A percentile compares a stretch with the other conserved stretches of the same genome.
phyloP scores from a whole-genome alignment of 2,888 invertebrate species.

The Theodoxus fluviatilis region DNA sequence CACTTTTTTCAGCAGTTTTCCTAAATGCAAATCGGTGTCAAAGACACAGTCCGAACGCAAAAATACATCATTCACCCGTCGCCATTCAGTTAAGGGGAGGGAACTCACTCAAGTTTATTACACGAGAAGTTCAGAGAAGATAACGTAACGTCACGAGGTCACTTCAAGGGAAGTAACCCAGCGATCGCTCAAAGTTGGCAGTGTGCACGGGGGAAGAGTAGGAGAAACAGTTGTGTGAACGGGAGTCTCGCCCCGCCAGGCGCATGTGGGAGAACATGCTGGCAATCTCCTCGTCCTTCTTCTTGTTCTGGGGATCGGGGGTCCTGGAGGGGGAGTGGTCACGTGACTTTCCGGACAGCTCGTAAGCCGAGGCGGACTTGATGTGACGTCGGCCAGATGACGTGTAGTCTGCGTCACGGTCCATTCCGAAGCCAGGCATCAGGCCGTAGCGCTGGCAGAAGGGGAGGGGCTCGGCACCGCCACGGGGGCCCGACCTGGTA shows the following conservation, averaged over 20 bases:
- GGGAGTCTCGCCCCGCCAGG: constrained; percentile 21
- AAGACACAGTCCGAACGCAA: no score
- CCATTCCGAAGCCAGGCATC: no score
- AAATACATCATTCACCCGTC: no score
- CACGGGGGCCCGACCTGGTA: not conserved
- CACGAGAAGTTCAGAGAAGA: no score
- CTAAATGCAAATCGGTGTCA: no score
- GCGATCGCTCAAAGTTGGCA: constrained; percentile 48
- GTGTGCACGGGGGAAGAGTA: constrained; percentile 29
- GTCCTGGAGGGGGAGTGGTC: not conserved
- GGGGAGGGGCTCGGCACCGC: not conserved
- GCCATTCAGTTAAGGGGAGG: no score
- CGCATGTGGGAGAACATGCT: constrained; percentile 44
- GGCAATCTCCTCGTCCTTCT: constrained; percentile 47
- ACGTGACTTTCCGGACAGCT: not conserved
- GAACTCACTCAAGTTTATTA: no score
- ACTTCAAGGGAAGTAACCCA: constrained; percentile 58
- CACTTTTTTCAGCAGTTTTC: no score
- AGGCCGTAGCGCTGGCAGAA: not conserved
- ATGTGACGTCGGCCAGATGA: constrained; percentile 21
- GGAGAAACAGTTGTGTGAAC: constrained; percentile 4
- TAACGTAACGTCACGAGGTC: no score
- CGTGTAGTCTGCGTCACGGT: no score
- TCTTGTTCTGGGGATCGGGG: constrained; percentile 22
- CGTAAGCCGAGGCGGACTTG: constrained; percentile 25